Percentiles rank a stretch among this genome's conserved stretches.
phyloP scores from a whole-genome alignment of 2,113 vertebrate species.

The Mellivora capensis region DNA sequence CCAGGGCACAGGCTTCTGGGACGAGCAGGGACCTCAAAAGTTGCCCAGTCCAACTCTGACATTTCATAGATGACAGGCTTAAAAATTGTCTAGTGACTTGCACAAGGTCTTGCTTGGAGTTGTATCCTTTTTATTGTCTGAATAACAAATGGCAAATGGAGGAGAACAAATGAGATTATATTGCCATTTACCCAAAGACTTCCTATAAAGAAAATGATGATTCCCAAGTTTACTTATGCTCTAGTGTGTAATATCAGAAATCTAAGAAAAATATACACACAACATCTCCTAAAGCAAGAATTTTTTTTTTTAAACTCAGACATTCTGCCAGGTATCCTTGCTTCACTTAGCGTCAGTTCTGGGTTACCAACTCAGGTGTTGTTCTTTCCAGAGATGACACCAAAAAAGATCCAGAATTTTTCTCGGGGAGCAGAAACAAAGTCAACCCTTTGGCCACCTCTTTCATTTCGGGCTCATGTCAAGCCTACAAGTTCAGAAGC shows the following conservation, averaged over 20 bases:
- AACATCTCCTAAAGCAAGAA: neutral
- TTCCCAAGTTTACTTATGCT: neutral
- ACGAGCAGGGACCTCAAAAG: neutral
- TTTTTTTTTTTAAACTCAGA: conserved; percentile 28
- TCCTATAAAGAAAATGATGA: neutral
- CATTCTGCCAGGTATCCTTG: neutral
- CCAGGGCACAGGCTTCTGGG: neutral
- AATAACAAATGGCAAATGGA: neutral
- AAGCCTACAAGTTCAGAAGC: neutral
- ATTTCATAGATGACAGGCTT: neutral
- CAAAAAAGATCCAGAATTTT: neutral
- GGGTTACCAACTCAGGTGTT: neutral
- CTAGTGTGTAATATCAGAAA: neutral
- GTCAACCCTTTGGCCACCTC: neutral
- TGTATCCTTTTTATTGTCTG: neutral
- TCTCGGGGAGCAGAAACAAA: neutral
- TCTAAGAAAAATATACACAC: neutral
- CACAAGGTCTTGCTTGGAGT: neutral
- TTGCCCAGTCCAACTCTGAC: neutral
- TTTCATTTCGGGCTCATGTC: neutral
- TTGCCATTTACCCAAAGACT: neutral
- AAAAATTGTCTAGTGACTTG: neutral
- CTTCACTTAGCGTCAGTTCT: neutral
- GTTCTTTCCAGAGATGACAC: neutral
- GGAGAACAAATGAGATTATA: neutral